Percentiles rank a stretch among this genome's conserved stretches.
phyloP scores from a whole-genome alignment of 1,140 invertebrate species.

The Drosophila azteca region DNA sequence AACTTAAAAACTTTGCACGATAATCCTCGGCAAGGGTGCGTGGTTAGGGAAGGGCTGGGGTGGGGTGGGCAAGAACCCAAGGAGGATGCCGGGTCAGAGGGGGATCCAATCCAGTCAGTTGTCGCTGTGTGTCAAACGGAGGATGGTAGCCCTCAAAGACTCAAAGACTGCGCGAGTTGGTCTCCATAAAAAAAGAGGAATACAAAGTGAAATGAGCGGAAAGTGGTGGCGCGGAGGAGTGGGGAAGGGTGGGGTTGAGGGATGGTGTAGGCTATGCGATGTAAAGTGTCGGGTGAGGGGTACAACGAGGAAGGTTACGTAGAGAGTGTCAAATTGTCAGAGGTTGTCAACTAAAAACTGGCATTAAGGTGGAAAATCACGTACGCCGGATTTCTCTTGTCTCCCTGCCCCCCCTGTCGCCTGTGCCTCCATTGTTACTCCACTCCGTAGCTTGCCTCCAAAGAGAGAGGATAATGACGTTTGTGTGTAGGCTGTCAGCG shows the following conservation, averaged over 20 bases:
- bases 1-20: slow-evolving; percentile 79
- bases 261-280: slow-evolving; percentile 9
- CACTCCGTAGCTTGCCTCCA: neutral
- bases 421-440: neutral
- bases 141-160: slow-evolving; percentile 22
- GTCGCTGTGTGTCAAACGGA: slow-evolving; percentile 5
- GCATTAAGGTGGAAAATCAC: slow-evolving; percentile 79
- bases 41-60: neutral
- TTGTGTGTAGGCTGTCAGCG: slow-evolving; percentile 39
- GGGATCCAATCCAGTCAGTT: neutral
- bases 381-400: slow-evolving; percentile 72
- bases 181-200: slow-evolving; percentile 22
- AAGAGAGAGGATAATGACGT: slow-evolving; percentile 20
- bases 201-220: slow-evolving; percentile 62
- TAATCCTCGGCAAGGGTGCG: slow-evolving; percentile 41
- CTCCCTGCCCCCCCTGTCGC: slow-evolving; percentile 17
- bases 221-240: slow-evolving; percentile 1
- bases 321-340: slow-evolving; percentile 72
- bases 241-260: too few relatives aligned
- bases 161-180: slow-evolving; percentile 6
- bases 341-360: slow-evolving; percentile 70
- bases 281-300: slow-evolving; percentile 2
- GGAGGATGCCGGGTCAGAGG: slow-evolving; percentile 5
- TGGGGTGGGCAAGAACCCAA: neutral
- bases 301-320: slow-evolving; percentile 32